These are phyloP conservation scores for Dorcus hopei DNA, from an alignment of 2,888 invertebrate genomes.

Conservation along the genomic window DNA sequence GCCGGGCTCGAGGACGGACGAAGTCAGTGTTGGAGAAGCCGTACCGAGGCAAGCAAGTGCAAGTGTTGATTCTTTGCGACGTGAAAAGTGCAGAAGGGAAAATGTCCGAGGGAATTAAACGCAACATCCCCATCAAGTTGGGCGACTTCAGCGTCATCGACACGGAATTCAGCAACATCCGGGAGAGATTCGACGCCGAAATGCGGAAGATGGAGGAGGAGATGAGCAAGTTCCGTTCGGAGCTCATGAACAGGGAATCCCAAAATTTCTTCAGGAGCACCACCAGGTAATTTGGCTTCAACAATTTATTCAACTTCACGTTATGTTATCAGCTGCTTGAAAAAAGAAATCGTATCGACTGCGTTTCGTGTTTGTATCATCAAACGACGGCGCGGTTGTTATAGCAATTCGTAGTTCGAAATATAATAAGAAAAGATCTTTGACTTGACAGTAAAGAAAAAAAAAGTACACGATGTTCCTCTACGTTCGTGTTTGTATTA, in stretches of 20 bases:
- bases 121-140: slow-evolving; percentile 89
- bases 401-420: no score
- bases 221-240: slow-evolving; percentile 92
- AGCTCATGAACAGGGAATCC: slow-evolving; percentile 89
- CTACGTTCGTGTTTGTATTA: no score
- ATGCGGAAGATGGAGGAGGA: slow-evolving; percentile 99
- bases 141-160: slow-evolving; percentile 95
- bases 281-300: slow-evolving; percentile 62
- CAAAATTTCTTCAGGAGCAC: slow-evolving; percentile 89
- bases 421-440: no score
- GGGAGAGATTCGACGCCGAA: slow-evolving; percentile 93
- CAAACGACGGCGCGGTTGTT: no score
- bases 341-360: no score
- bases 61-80: not conserved
- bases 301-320: no score
- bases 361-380: no score
- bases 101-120: slow-evolving; percentile 84
- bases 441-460: no score
- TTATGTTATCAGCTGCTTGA: no score
- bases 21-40: slow-evolving; percentile 7
- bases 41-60: not conserved
- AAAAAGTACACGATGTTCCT: no score
- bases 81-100: slow-evolving; percentile 26
- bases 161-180: slow-evolving; percentile 93
- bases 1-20: slow-evolving; percentile 26